Evolutionary conservation across 2,113 vertebrate genomes (phyloP), one percentile per base, ranked within the genome.

Genomic region (Dendropsophus ebraccatus): DNA sequence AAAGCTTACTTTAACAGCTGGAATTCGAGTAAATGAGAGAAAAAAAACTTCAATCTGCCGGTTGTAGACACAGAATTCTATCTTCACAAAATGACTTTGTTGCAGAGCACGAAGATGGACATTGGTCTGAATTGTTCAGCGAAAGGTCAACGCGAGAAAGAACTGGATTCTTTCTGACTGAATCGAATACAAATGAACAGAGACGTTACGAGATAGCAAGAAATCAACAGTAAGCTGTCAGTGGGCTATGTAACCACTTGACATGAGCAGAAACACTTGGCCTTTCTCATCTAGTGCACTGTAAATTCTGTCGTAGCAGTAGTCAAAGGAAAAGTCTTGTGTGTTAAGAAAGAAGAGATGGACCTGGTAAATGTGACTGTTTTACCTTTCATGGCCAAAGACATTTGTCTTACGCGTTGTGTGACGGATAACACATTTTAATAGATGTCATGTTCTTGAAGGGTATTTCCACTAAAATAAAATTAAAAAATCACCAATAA

Each of bases 181-280:
- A 79, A 73, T 88, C 88, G 81, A 86, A 89, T 88, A 89, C 84
- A 90, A 87, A 90, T 88, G 81, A 52, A 91, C 83, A 88, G 89
- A 77, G 65, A 77, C 65, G 87, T 82, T 89, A 87, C 84, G 83
- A 88, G 87, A 85, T 85, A 87, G 88, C 85, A 91, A 85, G 50
- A 17, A 85, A 85, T 52, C 89, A 88, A 87, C 87, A 77, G 62
- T 81, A 69, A 52, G 89, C 88, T 74, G 89, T 92, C 89, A 91
- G 89, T 90, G 90, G 89, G 89, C 88, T 89, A 84, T 81, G 85
- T 88, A 87, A 88, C 88, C 76, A 87, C 81, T 85, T 86, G 84
- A 86, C 77, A 81, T 60, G 77, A 81, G 76, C 47, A 85, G 84
- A 85, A 85, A 79, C 75, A 60, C 75, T 54, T 85, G 84, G 60